Base-by-base conservation (phyloP, 30 jellyfish, hydroid and myxozoan genomes). In the Chironex yamaguchii region DNA sequence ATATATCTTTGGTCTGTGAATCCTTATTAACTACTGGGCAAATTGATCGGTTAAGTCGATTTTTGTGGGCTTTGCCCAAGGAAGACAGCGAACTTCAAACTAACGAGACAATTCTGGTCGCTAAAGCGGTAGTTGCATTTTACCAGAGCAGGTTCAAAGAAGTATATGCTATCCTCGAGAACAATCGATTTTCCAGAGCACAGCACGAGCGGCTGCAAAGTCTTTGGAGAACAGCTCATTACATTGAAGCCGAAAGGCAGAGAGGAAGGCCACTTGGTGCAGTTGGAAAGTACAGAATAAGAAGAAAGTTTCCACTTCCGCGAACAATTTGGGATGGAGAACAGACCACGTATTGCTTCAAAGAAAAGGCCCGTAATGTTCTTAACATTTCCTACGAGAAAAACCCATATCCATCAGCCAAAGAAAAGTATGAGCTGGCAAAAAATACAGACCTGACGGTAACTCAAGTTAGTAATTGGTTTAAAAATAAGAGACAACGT, bases 281-380 rank as follows among this genome's bases (percentile, higher is more conserved):
- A 21, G 98, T 93, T 25, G 98, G 95, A 51, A 89, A 89, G 69
- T 93, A 86, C 79, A 94, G 98, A 71, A 82, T 93, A 26, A 76
- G 98, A 51, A 72, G 95, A 50, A 93, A 88, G 86, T 87, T 35
- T 79, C 98, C 98, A 32, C 76, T 89, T 29, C 98, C 98, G 13
- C 77, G 90, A 30, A 93, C 97, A n/a, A 93, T 93, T 30, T 93
- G 97, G 97, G 97, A 93, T 69, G 98, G 98, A 1, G 98, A 93
- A 54, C 89, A 84, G 29, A 88, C 93, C 68, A 73, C 97, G 42
- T 88, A 89, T 71, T 88, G 94, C 35, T 93, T 93, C 88, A 70
- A 78, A 63, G 97, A 82, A 63, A 84, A 84, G 35, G 97, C 96
- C n/a, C 63, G 97, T 29, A 62, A 74, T 22, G 80, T 65, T 11